Evolutionary conservation across 2,113 vertebrate species (phyloP).

Genomic region (Varanus salvator): DNA sequence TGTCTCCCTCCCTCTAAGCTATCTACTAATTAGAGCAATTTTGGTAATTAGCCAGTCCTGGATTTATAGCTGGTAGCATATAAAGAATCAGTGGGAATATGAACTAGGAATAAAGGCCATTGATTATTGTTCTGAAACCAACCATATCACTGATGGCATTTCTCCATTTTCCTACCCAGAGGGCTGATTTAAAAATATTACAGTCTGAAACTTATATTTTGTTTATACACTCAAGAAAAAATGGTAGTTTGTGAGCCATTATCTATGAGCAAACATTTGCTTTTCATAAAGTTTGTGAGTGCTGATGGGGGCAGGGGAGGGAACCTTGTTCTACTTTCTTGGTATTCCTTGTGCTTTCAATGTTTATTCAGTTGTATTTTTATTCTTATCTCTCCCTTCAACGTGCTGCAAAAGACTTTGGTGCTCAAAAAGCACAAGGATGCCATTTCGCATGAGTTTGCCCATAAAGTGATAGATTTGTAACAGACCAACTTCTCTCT

Average conservation of each 20-base stretch:
- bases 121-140: neutral
- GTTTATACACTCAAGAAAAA: neutral
- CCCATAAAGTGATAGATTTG: neutral
- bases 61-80: neutral
- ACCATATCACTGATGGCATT: neutral
- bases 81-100: neutral
- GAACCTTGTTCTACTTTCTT: constrained; percentile 13
- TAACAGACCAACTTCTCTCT: neutral
- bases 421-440: neutral
- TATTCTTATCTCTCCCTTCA: constrained; percentile 32
- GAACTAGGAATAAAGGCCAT: neutral
- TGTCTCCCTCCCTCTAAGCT: neutral
- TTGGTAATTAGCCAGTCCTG: neutral
- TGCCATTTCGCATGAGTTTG: neutral
- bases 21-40: neutral
- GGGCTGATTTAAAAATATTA: neutral
- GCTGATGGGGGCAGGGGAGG: neutral
- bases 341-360: constrained; percentile 26
- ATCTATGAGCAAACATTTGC: neutral
- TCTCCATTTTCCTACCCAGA: neutral
- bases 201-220: neutral
- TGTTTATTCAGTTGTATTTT: neutral
- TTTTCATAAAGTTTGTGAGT: neutral
- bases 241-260: neutral
- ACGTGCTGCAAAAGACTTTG: neutral